Evolutionary conservation across 1,140 invertebrate species (phyloP).

Genomic region (Nebria ingens): DNA sequence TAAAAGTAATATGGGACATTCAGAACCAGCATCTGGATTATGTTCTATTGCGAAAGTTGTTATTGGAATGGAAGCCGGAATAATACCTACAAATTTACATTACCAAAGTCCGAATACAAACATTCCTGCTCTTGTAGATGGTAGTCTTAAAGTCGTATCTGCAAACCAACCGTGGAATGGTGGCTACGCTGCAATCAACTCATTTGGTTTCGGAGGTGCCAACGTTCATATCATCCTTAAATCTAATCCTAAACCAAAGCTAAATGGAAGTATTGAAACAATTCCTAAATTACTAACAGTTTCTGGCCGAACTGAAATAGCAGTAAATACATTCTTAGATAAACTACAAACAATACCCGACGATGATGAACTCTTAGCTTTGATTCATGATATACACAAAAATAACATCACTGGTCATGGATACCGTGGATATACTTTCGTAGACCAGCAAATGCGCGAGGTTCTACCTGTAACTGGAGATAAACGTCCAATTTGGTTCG

Average conservation of each 20-base stretch:
- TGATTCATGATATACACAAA: slow-evolving; percentile 65
- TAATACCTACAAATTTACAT: slow-evolving; percentile 86
- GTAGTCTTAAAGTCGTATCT: slow-evolving; percentile 76
- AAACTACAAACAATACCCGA: slow-evolving; percentile 45
- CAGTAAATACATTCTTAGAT: slow-evolving; percentile 56
- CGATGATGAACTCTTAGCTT: slow-evolving; percentile 66
- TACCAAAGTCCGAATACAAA: slow-evolving; percentile 77
- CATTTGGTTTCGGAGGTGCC: slow-evolving; percentile 95
- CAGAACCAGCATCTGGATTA: slow-evolving; percentile 86
- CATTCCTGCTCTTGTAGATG: slow-evolving; percentile 78
- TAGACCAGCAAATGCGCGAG: slow-evolving; percentile 32
- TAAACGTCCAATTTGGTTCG: slow-evolving; percentile 78
- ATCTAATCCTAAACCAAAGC: slow-evolving; percentile 63
- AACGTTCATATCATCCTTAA: slow-evolving; percentile 86
- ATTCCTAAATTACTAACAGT: slow-evolving; percentile 64
- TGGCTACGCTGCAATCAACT: slow-evolving; percentile 80
- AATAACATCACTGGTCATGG: slow-evolving; percentile 57
- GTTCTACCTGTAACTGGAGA: slow-evolving; percentile 34
- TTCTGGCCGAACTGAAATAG: slow-evolving; percentile 77
- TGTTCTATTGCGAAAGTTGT: slow-evolving; percentile 85
- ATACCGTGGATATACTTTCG: slow-evolving; percentile 66
- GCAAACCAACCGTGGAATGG: slow-evolving; percentile 72
- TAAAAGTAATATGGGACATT: slow-evolving; percentile 97
- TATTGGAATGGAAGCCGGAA: slow-evolving; percentile 77
- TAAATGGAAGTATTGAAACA: slow-evolving; percentile 39